These are phyloP conservation scores for Scaptomyza polygonia DNA, from an alignment of 2,888 invertebrate genomes.

Conservation along the genomic window DNA sequence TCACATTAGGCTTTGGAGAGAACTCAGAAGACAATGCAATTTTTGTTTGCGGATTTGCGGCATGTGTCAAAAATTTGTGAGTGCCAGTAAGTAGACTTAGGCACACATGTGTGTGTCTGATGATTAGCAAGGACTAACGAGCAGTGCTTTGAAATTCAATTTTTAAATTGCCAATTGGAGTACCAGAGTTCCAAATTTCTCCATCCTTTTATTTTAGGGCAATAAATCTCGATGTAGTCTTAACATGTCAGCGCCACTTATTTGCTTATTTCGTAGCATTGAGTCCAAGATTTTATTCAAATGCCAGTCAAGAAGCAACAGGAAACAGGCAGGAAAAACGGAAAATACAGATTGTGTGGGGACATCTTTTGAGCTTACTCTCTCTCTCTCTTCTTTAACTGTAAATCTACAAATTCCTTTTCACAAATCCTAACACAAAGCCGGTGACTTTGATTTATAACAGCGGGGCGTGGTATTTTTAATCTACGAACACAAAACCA, in stretches of 20 bases:
- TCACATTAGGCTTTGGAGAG: conserved; percentile 60
- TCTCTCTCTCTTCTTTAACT: conserved; percentile 8
- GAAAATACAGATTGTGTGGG: conserved; percentile 3
- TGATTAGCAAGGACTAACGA: conserved; percentile 66
- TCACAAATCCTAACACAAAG: conserved; percentile 72
- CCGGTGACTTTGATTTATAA: conserved; percentile 78
- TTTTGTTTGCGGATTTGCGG: conserved; percentile 45
- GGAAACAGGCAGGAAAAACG: conserved; percentile 48
- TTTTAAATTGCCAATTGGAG: conserved; percentile 70
- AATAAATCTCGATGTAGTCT: conserved; percentile 70
- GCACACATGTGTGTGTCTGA: conserved; percentile 45
- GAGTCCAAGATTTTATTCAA: conserved; percentile 68
- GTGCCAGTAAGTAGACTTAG: conserved; percentile 13
- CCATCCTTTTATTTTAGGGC: conserved; percentile 5
- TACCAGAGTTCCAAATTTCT: neutral
- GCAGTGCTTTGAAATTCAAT: conserved; percentile 66
- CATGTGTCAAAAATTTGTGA: conserved; percentile 69
- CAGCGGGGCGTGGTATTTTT: conserved; percentile 73
- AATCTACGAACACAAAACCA: conserved; percentile 62
- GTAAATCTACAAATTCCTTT: conserved; percentile 73
- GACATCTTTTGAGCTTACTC: conserved; percentile 13
- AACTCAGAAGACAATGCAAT: conserved; percentile 28
- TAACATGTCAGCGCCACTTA: conserved; percentile 76
- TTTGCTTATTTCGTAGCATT: conserved; percentile 52
- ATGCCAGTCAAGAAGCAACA: conserved; percentile 65